Conservation (phyloP, 1,140 invertebrate genomes). For the Matsumurasca onukii region DNA sequence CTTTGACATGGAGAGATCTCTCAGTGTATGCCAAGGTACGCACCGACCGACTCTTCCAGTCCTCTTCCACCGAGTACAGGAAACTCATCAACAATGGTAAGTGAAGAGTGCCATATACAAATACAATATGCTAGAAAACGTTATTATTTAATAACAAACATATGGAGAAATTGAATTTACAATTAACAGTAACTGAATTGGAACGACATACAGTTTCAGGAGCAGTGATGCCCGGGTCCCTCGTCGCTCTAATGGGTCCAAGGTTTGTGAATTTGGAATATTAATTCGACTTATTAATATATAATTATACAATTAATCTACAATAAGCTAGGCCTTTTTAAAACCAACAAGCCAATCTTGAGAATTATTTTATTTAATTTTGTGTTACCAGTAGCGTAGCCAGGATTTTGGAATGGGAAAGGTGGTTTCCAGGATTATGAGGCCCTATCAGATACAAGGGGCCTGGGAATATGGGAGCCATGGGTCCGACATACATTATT, state of each 20-base stretch:
- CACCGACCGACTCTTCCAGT: conserved; percentile 44
- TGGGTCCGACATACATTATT: too few species aligned
- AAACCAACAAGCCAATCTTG: too few species aligned
- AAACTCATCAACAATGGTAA: conserved; percentile 69
- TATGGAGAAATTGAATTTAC: neutral
- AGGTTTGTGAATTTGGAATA: conserved; percentile 60
- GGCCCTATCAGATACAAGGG: too few species aligned
- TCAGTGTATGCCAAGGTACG: conserved; percentile 61
- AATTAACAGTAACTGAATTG: conserved; percentile 13
- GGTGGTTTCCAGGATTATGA: too few species aligned
- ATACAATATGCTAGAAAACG: neutral
- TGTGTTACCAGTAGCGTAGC: too few species aligned
- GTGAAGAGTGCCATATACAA: conserved; percentile 27
- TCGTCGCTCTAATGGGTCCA: conserved; percentile 89
- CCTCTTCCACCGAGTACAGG: conserved; percentile 52
- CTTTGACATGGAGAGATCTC: conserved; percentile 72
- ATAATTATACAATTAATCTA: too few species aligned
- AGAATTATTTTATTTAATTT: too few species aligned
- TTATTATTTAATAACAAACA: conserved; percentile 9
- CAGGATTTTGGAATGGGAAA: too few species aligned
- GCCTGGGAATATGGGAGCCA: too few species aligned
- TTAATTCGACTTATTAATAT: too few species aligned
- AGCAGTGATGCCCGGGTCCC: conserved; percentile 75
- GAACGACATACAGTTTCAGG: conserved; percentile 68
- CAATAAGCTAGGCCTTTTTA: too few species aligned